phyloP scores from a whole-genome alignment of 2,888 invertebrate genomes.

The Hyppa rectilinea region DNA sequence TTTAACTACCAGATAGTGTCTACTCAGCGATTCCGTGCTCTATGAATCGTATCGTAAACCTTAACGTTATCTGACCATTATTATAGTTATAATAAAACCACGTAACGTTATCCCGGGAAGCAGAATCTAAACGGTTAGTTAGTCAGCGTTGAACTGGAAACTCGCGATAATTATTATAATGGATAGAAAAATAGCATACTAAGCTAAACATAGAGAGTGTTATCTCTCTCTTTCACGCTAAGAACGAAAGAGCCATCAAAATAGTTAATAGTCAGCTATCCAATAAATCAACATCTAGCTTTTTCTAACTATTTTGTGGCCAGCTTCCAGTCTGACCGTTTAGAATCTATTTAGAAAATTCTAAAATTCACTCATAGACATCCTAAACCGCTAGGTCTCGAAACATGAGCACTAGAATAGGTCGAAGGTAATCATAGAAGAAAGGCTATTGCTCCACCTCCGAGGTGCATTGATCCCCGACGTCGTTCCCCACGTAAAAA shows the following conservation, averaged over 20 bases:
- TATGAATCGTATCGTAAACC: neutral
- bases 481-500: no score
- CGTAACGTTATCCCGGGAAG: neutral
- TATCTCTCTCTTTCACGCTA: neutral
- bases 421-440: no score
- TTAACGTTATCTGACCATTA: neutral
- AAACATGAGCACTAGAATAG: no score
- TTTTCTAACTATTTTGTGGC: no score
- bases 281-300: neutral
- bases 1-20: neutral
- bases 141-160: slow-evolving; percentile 36
- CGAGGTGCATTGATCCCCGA: no score
- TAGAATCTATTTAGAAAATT: neutral
- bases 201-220: slow-evolving; percentile 4
- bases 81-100: neutral
- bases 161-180: slow-evolving; percentile 23
- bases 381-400: no score
- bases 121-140: slow-evolving; percentile 22
- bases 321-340: no score
- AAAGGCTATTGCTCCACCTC: no score
- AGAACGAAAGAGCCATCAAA: neutral
- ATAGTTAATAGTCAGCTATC: neutral
- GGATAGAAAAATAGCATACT: slow-evolving; percentile 3
- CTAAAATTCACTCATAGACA: no score
- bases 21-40: neutral